Conservation (phyloP, 2,113 vertebrate genomes). For the Pygoscelis adeliae region DNA sequence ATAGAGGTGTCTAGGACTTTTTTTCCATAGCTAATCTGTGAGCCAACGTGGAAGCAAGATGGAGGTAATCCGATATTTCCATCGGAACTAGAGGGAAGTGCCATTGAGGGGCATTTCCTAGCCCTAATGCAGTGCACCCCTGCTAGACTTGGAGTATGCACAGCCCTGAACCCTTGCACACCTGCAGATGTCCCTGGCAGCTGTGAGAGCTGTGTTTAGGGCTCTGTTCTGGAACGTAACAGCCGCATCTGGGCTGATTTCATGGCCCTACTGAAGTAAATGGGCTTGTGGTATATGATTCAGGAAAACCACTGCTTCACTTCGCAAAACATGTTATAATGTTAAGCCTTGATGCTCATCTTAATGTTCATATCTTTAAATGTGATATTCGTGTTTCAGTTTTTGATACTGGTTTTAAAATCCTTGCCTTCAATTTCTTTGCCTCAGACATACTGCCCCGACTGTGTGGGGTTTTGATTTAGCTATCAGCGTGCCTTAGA, state of each 20-base stretch:
- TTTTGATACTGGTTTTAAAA: not conserved
- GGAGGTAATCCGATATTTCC: not conserved
- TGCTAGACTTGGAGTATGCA: not conserved
- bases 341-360: not conserved
- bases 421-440: not conserved
- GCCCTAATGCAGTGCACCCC: not conserved
- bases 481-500: not conserved
- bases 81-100: not conserved
- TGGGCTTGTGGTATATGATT: not conserved
- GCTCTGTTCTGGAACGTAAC: not conserved
- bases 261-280: not conserved
- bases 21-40: not conserved
- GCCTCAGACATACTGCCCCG: rapidly evolving
- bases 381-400: not conserved
- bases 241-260: not conserved
- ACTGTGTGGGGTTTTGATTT: not conserved
- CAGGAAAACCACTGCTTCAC: not conserved
- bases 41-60: not conserved
- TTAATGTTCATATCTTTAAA: not conserved
- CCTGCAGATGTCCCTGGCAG: not conserved
- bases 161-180: not conserved
- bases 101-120: not conserved
- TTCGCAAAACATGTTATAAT: not conserved
- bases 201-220: not conserved
- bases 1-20: not conserved